These are phyloP conservation scores for Dermatemys mawii DNA, from an alignment of 2,113 vertebrate genomes.

Conservation along the genomic window DNA sequence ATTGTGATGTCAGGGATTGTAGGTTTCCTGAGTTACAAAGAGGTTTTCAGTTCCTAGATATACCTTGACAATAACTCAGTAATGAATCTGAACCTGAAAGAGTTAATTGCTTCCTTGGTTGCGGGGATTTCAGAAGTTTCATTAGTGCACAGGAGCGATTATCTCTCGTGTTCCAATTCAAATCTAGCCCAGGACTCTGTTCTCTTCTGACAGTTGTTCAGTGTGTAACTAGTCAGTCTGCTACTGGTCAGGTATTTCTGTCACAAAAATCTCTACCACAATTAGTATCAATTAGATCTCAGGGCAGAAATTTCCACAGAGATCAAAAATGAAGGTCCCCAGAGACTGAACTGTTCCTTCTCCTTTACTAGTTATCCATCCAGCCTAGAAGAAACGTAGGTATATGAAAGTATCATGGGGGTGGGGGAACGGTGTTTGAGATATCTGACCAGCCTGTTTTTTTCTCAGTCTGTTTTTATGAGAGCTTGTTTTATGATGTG, in stretches of 20 bases:
- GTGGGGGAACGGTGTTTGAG: neutral
- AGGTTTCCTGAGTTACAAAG: neutral
- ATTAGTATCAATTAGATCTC: neutral
- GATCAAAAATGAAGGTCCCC: neutral
- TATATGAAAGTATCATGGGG: neutral
- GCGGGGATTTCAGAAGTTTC: fast-evolving
- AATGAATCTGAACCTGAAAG: neutral
- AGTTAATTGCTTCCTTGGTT: neutral
- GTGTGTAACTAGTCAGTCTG: neutral
- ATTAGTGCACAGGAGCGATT: neutral
- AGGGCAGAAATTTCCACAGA: neutral
- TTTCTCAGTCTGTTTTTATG: neutral
- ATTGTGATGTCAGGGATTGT: neutral
- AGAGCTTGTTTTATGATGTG: neutral
- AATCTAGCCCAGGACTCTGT: neutral
- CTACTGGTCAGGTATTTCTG: neutral
- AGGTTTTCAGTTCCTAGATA: neutral
- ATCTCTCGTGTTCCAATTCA: neutral
- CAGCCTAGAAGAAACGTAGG: neutral
- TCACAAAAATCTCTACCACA: neutral
- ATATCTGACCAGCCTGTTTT: neutral
- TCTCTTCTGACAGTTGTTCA: neutral
- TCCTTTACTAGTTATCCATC: neutral
- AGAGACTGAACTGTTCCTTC: neutral
- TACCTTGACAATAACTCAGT: neutral